Evolutionary conservation across 2,113 vertebrate genomes (phyloP).

Genomic region (Ochotona curzoniae): DNA sequence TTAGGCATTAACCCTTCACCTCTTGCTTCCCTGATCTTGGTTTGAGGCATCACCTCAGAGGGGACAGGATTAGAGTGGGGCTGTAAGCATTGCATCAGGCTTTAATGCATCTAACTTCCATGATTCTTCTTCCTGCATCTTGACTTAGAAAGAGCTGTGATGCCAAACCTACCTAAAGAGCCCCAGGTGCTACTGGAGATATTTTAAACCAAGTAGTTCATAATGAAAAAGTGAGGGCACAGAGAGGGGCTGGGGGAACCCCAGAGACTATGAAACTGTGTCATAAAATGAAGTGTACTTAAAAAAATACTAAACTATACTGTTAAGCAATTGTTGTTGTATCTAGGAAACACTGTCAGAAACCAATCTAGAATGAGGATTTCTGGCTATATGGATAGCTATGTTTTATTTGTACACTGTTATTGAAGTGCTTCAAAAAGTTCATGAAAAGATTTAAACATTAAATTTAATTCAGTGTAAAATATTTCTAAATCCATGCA

Average conservation of each 20-base stretch:
- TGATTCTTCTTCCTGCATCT: neutral
- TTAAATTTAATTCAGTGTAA: too few relatives aligned
- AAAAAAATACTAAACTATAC: neutral
- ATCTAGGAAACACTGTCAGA: neutral
- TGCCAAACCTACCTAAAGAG: neutral
- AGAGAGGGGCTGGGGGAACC: too few relatives aligned
- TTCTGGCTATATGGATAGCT: neutral
- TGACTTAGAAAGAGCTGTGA: neutral
- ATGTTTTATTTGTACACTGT: neutral
- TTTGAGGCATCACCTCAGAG: neutral
- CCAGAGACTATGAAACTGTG: too few relatives aligned
- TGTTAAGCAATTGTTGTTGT: neutral
- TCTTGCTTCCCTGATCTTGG: neutral
- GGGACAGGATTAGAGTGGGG: neutral
- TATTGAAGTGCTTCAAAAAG: neutral
- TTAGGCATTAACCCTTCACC: accelerated
- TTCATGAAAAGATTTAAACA: too few relatives aligned
- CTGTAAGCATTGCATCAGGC: neutral
- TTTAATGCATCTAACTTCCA: neutral
- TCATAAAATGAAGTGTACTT: too few relatives aligned
- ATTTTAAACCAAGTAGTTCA: neutral
- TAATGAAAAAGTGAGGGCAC: neutral
- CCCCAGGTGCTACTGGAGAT: neutral
- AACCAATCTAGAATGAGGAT: neutral
- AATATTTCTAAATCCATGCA: too few relatives aligned